phyloP scores from a whole-genome alignment of 2,113 vertebrate species.

The Gobio gobio region DNA sequence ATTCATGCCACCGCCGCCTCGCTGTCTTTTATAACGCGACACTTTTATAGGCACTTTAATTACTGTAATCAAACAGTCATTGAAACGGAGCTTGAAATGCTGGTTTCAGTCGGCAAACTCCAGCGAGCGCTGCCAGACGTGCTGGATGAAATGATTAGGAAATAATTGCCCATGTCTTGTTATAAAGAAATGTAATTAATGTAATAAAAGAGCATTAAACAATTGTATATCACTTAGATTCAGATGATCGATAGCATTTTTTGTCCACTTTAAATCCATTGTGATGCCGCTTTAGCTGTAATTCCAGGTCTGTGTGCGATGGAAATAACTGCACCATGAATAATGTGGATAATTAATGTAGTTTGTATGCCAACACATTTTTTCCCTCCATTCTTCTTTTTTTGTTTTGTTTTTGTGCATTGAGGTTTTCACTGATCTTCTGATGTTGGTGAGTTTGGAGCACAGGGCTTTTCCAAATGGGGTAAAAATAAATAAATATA shows the following conservation, averaged over 20 bases:
- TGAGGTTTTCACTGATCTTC: neutral
- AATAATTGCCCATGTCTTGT: neutral
- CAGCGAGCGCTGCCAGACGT: neutral
- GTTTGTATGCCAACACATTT: neutral
- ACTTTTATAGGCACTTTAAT: neutral
- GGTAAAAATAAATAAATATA: neutral
- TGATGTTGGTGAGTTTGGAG: neutral
- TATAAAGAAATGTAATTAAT: neutral
- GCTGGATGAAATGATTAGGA: neutral
- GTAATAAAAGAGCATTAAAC: neutral
- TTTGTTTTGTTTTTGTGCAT: neutral
- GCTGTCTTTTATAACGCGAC: neutral
- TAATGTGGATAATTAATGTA: neutral
- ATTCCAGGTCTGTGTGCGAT: no score
- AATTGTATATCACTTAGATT: neutral
- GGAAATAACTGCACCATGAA: no score
- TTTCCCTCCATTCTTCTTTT: neutral
- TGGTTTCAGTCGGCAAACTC: neutral
- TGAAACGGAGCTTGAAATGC: neutral
- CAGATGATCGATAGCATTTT: neutral
- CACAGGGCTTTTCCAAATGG: neutral
- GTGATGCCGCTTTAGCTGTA: neutral
- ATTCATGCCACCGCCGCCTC: neutral
- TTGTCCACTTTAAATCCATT: neutral
- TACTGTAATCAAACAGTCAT: slow-evolving; percentile 13